Evolutionary conservation across 2,113 vertebrate genomes (phyloP).

Genomic region (Rhynchomys soricoides): DNA sequence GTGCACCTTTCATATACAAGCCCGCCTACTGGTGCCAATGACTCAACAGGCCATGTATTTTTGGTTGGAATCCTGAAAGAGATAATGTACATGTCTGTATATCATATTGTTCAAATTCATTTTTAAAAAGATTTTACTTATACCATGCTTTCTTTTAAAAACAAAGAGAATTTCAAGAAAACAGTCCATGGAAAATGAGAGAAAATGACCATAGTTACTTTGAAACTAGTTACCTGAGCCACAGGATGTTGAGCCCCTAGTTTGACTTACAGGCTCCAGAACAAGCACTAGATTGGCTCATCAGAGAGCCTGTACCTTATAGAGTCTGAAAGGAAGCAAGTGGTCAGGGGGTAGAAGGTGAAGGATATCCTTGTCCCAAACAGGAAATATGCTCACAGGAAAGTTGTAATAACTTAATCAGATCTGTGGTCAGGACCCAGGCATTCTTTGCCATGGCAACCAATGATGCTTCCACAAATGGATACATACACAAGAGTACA

Average conservation of each 20-base stretch:
- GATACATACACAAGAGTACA: neutral
- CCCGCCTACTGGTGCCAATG: neutral
- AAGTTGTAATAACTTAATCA: slow-evolving; percentile 51
- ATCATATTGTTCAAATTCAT: neutral
- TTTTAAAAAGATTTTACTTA: neutral
- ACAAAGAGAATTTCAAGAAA: slow-evolving; percentile 19
- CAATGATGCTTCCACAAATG: neutral
- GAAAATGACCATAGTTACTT: slow-evolving; percentile 26
- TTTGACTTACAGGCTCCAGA: neutral
- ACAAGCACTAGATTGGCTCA: neutral
- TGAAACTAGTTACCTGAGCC: neutral
- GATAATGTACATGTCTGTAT: neutral
- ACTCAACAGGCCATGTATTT: neutral
- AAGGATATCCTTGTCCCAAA: slow-evolving; percentile 16
- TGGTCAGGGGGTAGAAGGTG: neutral
- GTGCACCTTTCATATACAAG: slow-evolving; percentile 10
- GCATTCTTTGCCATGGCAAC: slow-evolving; percentile 4
- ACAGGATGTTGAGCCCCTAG: neutral
- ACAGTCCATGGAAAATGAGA: neutral
- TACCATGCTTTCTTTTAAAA: slow-evolving; percentile 46
- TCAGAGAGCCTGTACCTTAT: neutral
- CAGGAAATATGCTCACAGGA: slow-evolving; percentile 52
- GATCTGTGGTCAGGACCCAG: slow-evolving; percentile 49
- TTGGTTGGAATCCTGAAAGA: neutral
- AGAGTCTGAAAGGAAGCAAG: neutral